Conservation (phyloP, 2,113 vertebrate genomes). For the Phalacrocorax brasilianus region DNA sequence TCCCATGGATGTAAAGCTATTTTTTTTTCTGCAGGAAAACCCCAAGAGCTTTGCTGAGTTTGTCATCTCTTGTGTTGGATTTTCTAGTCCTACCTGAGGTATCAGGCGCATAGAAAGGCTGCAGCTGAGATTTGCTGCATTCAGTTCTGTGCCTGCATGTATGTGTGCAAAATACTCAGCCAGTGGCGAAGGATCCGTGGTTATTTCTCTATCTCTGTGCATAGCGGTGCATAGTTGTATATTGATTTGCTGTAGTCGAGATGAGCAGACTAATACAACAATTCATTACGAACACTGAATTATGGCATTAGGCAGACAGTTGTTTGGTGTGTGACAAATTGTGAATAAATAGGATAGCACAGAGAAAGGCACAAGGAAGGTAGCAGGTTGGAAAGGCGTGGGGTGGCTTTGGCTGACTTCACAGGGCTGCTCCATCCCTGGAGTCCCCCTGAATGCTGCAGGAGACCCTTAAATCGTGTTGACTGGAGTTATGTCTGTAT, state of each 20-base stretch:
- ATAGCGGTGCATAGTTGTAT: not conserved
- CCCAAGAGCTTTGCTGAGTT: not conserved
- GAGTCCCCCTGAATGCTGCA: not conserved
- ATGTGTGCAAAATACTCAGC: not conserved
- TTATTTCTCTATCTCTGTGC: not conserved
- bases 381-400: not conserved
- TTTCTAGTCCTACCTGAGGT: not conserved
- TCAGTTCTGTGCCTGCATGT: not conserved
- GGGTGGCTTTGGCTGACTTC: not conserved
- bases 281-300: not conserved
- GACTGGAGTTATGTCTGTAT: not conserved
- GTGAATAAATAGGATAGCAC: not conserved
- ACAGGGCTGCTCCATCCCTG: not conserved
- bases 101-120: not conserved
- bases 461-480: not conserved
- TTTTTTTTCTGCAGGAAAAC: not conserved
- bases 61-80: not conserved
- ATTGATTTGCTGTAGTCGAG: not conserved
- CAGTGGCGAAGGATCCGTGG: not conserved
- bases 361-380: not conserved
- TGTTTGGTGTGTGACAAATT: not conserved
- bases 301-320: not conserved
- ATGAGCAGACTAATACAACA: not conserved
- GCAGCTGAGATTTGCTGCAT: not conserved
- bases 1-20: not conserved